Percentiles rank a stretch among this genome's conserved stretches.
phyloP scores from a whole-genome alignment of 2,113 vertebrate genomes.

The Plecotus auritus region DNA sequence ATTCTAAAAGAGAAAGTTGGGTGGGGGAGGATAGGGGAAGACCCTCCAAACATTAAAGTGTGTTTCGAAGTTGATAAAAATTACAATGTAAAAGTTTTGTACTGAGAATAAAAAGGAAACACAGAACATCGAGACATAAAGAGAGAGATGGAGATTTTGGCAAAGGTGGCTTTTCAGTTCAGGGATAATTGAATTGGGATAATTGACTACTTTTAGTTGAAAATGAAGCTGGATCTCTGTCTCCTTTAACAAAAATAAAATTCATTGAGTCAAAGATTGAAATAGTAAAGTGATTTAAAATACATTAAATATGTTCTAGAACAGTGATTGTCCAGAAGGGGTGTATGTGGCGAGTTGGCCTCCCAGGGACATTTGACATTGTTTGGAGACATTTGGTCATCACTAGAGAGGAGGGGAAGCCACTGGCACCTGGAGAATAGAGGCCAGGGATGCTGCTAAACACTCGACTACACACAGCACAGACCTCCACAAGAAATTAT shows the following conservation, averaged over 20 bases:
- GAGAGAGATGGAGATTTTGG: background rate
- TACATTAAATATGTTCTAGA: background rate
- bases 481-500: background rate
- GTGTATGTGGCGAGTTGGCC: background rate
- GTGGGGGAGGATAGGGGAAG: background rate
- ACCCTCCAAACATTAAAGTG: background rate
- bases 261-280: background rate
- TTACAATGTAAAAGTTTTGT: background rate
- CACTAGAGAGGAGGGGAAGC: background rate
- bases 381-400: background rate
- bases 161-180: background rate
- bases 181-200: background rate
- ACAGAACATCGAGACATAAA: background rate
- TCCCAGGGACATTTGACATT: background rate
- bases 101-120: background rate
- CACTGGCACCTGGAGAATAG: background rate
- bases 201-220: background rate
- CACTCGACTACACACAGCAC: fast-evolving
- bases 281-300: background rate
- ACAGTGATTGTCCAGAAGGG: background rate
- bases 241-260: constrained; percentile 10
- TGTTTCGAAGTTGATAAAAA: background rate
- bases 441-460: no score
- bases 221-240: background rate
- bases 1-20: background rate